Evolutionary conservation across 2,797 vertebrate species (phyloP).

Genomic region (Tokudaia muenninki): DNA sequence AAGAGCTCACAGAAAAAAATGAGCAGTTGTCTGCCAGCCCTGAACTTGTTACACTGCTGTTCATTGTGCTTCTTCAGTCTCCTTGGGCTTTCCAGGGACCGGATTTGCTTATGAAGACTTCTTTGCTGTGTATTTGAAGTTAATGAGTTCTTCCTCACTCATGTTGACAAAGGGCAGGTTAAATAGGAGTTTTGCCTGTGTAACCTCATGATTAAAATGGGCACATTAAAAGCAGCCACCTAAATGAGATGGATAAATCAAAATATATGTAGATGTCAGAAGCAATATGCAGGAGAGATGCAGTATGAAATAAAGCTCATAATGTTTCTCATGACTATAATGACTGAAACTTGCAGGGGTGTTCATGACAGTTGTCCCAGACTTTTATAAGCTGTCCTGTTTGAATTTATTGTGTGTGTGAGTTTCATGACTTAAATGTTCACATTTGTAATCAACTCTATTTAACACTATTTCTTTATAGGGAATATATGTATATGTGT

Average conservation of each 20-base stretch:
- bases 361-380: not conserved
- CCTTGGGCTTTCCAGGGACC: not conserved
- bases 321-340: not conserved
- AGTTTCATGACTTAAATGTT: constrained; percentile 3
- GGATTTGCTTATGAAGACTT: not conserved
- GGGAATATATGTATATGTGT: not conserved
- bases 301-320: not conserved
- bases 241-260: constrained; percentile 19
- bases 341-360: not conserved
- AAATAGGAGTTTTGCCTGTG: not conserved
- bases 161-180: constrained; percentile 1
- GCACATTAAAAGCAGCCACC: not conserved
- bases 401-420: not conserved
- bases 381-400: not conserved
- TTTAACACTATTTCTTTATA: not conserved
- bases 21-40: not conserved
- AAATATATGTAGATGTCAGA: constrained; percentile 3
- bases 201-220: not conserved
- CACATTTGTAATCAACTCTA: not conserved
- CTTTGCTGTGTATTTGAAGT: constrained; percentile 6
- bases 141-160: not conserved
- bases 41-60: not conserved
- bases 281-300: not conserved
- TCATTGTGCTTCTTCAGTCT: not conserved
- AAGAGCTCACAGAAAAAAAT: not conserved